These are phyloP conservation scores for Saxidomus purpurata DNA, from an alignment of 1,140 invertebrate species.

Conservation along the genomic window DNA sequence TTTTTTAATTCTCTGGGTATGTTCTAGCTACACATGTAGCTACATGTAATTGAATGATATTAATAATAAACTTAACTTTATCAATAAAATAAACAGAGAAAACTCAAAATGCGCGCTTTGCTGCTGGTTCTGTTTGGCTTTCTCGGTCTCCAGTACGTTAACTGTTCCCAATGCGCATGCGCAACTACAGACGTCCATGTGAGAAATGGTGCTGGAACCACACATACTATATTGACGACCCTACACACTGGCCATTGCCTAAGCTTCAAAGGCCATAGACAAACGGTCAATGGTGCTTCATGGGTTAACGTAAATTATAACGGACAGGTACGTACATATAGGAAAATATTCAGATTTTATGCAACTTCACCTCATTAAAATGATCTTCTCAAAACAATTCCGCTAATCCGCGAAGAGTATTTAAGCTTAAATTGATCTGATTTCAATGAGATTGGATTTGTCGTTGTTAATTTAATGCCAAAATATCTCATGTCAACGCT, in stretches of 20 bases:
- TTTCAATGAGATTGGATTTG: background rate
- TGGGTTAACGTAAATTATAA: conserved; percentile 62
- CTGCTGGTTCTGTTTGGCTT: background rate
- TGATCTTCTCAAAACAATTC: background rate
- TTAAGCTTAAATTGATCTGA: background rate
- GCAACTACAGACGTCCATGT: conserved; percentile 50
- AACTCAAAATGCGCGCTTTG: background rate
- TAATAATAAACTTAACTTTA: too few relatives aligned
- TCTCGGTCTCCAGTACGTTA: background rate
- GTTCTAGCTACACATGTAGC: too few relatives aligned
- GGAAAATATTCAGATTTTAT: too few relatives aligned
- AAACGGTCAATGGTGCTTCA: conserved; percentile 38
- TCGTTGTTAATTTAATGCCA: too few relatives aligned
- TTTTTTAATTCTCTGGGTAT: too few relatives aligned
- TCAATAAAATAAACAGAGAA: too few relatives aligned
- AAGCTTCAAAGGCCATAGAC: conserved; percentile 51
- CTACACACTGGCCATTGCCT: conserved; percentile 46
- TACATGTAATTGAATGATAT: too few relatives aligned
- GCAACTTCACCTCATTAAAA: too few relatives aligned
- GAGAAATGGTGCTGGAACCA: conserved; percentile 41
- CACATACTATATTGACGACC: conserved; percentile 31
- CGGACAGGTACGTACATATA: conserved; percentile 51
- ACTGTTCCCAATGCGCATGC: conserved; percentile 56
- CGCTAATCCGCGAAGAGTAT: background rate
- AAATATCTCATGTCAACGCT: too few relatives aligned